A percentile compares a stretch with the other conserved stretches of the same genome.
Conservation (phyloP, 2,888 invertebrate species). For the Trisateles emortualis region DNA sequence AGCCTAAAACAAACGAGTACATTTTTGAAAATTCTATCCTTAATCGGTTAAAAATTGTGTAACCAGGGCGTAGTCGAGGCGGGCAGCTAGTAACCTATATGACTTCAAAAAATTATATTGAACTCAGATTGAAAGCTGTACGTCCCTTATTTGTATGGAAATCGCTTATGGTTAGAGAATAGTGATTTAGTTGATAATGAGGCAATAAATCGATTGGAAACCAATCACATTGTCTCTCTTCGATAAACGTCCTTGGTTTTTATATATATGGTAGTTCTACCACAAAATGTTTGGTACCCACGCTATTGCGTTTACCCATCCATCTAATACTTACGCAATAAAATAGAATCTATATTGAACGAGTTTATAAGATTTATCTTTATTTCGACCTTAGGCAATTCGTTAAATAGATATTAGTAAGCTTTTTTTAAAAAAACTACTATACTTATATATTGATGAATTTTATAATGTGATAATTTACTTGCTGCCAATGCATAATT, state of each 20-base stretch:
- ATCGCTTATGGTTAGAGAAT: constrained; percentile 15
- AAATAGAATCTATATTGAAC: constrained; percentile 55
- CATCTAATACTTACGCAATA: constrained; percentile 66
- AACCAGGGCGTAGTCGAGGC: too few species aligned
- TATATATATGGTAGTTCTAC: constrained; percentile 67
- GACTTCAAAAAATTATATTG: not conserved
- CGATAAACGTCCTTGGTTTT: constrained; percentile 70
- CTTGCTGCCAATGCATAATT: constrained; percentile 35
- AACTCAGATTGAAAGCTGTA: not conserved
- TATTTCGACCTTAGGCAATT: constrained; percentile 55
- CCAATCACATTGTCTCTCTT: constrained; percentile 49
- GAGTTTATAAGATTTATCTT: constrained; percentile 66
- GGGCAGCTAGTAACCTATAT: too few species aligned
- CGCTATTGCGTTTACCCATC: constrained; percentile 62
- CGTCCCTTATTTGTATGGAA: constrained; percentile 18
- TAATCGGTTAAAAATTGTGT: too few species aligned
- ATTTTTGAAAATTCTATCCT: too few species aligned
- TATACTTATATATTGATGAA: constrained; percentile 54
- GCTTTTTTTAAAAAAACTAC: constrained; percentile 41
- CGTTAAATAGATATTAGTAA: constrained; percentile 53
- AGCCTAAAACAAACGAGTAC: too few species aligned
- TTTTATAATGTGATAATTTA: constrained; percentile 48
- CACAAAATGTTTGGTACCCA: constrained; percentile 61
- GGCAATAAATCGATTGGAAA: constrained; percentile 61
- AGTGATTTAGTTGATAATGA: constrained; percentile 57